Evolutionary conservation across 2,113 vertebrate genomes (phyloP).

Genomic region (Silurus meridionalis): DNA sequence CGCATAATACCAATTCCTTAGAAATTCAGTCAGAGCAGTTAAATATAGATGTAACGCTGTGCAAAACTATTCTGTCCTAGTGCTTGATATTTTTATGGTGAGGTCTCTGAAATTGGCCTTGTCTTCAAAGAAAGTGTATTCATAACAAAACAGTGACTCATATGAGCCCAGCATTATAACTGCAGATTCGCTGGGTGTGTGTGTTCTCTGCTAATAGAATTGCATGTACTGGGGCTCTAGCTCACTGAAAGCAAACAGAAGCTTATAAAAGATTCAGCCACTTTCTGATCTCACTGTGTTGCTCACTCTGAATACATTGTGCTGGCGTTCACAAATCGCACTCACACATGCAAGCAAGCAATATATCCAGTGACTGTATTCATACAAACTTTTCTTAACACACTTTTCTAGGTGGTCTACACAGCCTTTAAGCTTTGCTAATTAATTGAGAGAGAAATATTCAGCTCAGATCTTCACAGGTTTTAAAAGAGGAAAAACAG

Average conservation of each 20-base stretch:
- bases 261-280: slow-evolving; percentile 20
- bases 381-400: not conserved
- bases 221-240: not conserved
- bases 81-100: not conserved
- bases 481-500: not conserved
- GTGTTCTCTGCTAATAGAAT: slow-evolving; percentile 5
- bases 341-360: not conserved
- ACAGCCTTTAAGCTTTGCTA: not conserved
- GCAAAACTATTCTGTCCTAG: not conserved
- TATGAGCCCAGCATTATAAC: not conserved
- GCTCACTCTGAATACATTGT: slow-evolving; percentile 5
- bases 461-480: not conserved
- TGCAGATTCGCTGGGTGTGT: not conserved
- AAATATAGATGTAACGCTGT: not conserved
- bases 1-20: not conserved
- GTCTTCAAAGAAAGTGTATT: not conserved
- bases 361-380: not conserved
- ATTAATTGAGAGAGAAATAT: not conserved
- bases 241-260: slow-evolving; percentile 14
- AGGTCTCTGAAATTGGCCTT: not conserved
- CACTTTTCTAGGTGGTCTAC: not conserved
- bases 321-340: not conserved
- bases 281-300: slow-evolving; percentile 16
- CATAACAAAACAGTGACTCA: not conserved
- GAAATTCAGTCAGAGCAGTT: not conserved